Base-by-base conservation (phyloP, 2,888 invertebrate genomes). In the Erebia ligea region DNA sequence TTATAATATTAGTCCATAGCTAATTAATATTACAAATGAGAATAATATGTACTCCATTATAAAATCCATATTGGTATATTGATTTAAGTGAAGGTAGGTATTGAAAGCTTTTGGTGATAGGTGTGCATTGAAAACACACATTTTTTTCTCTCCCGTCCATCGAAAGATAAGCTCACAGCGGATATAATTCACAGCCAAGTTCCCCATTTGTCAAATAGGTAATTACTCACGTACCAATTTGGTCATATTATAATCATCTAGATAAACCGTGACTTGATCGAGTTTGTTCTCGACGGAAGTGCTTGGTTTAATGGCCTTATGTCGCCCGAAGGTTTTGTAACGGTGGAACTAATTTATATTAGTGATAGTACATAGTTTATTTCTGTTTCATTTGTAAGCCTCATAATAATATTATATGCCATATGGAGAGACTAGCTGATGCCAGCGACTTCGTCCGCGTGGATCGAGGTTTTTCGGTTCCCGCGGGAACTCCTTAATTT, bases 231-330 rank as follows among this genome's bases (percentile, higher is more conserved):
- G 40, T 59, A 34, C 34, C 34, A 6, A 40, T 59, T 59, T n/a
- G 17, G 34, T 34, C 40, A 17, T 54, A 17, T 34, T 34, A 34
- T 34, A 34, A 54, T 34, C 40, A 13, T 34, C 52, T 64, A 17
- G 50, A 25, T 25, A 48, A 54, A 52, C 19, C 34, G 52, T n/a
- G 64, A 64, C 40, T 34, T 34, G 64, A 64, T 64, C 50, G 34
- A 64, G 50, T 52, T 52, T 25, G 63, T 50, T 52, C 64, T 25
- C 25, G 25, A 52, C 64, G 64, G 64, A 64, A 64, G 64, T 64
- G 17, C 62, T 25, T 63, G 48, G 45, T 10, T 64, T 64, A 40
- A 64, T 54, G 64, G 50, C 52, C 64, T 52, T 54, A 63, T 50
- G 11, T 13, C 25, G 64, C 64, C 40, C 11, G 64, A 17, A 50